Percentiles rank a stretch among this genome's conserved stretches.
Evolutionary conservation across 1,140 invertebrate genomes (phyloP).

Genomic region (Rhizoglyphus robini): DNA sequence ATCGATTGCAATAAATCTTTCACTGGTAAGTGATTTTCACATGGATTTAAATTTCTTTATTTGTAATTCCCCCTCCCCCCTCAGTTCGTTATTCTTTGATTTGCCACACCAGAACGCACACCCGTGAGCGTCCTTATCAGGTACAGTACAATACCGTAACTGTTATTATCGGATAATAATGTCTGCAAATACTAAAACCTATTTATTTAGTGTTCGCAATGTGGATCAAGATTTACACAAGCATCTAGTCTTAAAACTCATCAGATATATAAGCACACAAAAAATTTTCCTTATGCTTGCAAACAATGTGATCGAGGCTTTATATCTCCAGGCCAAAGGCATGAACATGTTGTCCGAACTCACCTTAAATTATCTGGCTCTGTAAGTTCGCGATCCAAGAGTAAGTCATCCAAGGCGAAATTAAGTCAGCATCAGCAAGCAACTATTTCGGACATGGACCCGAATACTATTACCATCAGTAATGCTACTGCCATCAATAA

Average conservation of each 20-base stretch:
- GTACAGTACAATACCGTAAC: neutral
- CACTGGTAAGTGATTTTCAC: slow-evolving; percentile 12
- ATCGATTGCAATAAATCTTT: slow-evolving; percentile 24
- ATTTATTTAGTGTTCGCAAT: slow-evolving; percentile 19
- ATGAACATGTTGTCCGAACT: slow-evolving; percentile 13
- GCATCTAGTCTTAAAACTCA: slow-evolving; percentile 22
- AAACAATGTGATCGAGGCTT: slow-evolving; percentile 23
- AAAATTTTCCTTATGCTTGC: slow-evolving; percentile 24
- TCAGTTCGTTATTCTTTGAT: slow-evolving; percentile 24
- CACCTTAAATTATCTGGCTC: neutral
- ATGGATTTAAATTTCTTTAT: slow-evolving; percentile 1
- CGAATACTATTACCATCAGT: neutral
- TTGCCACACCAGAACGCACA: slow-evolving; percentile 23
- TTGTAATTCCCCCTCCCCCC: neutral
- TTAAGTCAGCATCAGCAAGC: neutral
- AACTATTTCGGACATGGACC: neutral
- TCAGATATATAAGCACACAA: slow-evolving; percentile 25
- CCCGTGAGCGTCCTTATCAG: slow-evolving; percentile 23
- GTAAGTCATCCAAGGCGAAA: neutral
- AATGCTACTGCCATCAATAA: neutral
- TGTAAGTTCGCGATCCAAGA: neutral
- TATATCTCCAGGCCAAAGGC: slow-evolving; percentile 21
- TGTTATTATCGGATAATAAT: neutral
- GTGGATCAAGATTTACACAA: slow-evolving; percentile 23
- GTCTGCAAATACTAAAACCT: neutral